Percentiles rank a stretch among this genome's conserved stretches.
Evolutionary conservation across 2,797 vertebrate species (phyloP).

Genomic region (Sebastes aleutianus): DNA sequence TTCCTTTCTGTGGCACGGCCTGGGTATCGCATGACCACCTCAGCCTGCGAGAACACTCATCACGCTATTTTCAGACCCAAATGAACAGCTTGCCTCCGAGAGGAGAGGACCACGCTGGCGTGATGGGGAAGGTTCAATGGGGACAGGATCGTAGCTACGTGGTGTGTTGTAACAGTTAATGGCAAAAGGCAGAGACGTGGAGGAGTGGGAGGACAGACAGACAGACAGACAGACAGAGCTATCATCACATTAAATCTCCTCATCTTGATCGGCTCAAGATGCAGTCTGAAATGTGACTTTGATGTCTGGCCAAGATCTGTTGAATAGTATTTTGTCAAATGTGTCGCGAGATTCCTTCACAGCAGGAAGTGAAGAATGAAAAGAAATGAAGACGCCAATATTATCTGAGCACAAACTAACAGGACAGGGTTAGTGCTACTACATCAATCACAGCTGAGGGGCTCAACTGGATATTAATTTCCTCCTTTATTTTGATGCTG

Average conservation of each 20-base stretch:
- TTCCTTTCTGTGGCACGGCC: conserved; percentile 34
- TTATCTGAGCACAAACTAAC: background rate
- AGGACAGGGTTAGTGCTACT: conserved; percentile 5
- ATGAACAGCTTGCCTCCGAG: conserved; percentile 52
- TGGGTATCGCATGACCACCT: conserved; percentile 65
- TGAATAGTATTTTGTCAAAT: conserved; percentile 12
- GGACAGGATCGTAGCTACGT: conserved; percentile 8
- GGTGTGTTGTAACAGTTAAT: conserved; percentile 13
- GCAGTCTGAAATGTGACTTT: conserved; percentile 13
- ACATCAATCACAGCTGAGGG: conserved; percentile 16
- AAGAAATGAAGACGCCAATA: background rate
- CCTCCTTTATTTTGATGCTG: conserved; percentile 36
- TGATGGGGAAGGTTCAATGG: conserved; percentile 18
- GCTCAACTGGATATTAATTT: conserved; percentile 48
- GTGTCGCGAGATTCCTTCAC: conserved; percentile 4
- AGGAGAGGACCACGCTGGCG: conserved; percentile 10
- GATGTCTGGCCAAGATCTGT: conserved; percentile 24
- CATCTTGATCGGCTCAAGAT: conserved; percentile 19
- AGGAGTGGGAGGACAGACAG: background rate
- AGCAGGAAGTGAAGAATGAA: conserved; percentile 10
- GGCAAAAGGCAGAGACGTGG: background rate
- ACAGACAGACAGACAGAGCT: background rate
- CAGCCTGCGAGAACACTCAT: conserved; percentile 45
- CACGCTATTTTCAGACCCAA: conserved; percentile 60
- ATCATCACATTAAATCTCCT: conserved; percentile 7